These are phyloP conservation scores for Hyperopisus bebe DNA, from an alignment of 2,113 vertebrate genomes.

Conservation along the genomic window DNA sequence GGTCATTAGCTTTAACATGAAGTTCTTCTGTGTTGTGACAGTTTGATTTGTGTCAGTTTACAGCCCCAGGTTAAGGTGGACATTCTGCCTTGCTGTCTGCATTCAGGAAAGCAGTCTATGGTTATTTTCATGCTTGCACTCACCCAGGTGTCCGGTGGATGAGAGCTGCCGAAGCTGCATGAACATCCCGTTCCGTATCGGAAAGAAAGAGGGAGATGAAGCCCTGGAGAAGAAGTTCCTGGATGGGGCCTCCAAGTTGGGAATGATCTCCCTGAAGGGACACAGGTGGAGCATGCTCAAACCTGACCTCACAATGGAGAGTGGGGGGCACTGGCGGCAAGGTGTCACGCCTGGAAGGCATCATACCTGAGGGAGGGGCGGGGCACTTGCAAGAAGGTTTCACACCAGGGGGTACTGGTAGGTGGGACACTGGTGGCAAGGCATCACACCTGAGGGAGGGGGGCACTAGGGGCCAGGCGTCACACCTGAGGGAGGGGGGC, in stretches of 20 bases:
- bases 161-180: conserved; percentile 72
- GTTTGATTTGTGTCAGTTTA: not conserved
- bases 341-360: not conserved
- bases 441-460: too few species aligned
- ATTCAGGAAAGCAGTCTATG: not conserved
- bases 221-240: conserved; percentile 80
- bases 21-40: not conserved
- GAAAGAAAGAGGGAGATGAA: conserved; percentile 71
- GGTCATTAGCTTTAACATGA: not conserved
- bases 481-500: too few species aligned
- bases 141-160: conserved; percentile 72
- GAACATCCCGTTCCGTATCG: conserved; percentile 84
- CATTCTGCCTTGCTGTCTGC: not conserved
- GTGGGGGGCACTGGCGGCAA: not conserved
- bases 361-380: too few species aligned
- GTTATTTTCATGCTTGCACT: too few species aligned
- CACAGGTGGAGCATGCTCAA: conserved; percentile 63
- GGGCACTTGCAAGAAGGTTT: not conserved
- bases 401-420: not conserved
- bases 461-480: too few species aligned
- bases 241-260: conserved; percentile 73
- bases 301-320: not conserved
- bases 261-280: conserved; percentile 90
- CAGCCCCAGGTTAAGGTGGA: not conserved
- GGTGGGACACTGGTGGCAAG: too few species aligned